A percentile compares a stretch with the other conserved stretches of the same genome.
These are phyloP conservation scores for Scortum barcoo DNA, from an alignment of 2,113 vertebrate species.

Conservation along the genomic window DNA sequence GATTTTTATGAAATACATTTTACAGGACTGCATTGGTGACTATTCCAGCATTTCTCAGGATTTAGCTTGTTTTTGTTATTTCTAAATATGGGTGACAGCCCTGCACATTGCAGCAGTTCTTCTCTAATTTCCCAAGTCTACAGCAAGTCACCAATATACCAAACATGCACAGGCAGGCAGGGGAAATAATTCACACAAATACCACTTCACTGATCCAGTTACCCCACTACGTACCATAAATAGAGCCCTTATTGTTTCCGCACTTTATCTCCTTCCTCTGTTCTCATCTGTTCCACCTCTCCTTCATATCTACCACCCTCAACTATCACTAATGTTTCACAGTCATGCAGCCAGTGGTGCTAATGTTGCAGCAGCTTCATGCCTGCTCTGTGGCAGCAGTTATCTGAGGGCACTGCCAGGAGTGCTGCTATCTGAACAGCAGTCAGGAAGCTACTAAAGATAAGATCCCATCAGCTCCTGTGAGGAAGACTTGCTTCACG, in stretches of 20 bases:
- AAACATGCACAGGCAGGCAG: slow-evolving; percentile 10
- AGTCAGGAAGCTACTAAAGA: slow-evolving; percentile 67
- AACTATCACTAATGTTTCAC: slow-evolving; percentile 25
- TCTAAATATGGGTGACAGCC: not conserved
- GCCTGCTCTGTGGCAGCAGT: slow-evolving; percentile 42
- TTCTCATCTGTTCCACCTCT: slow-evolving; percentile 16
- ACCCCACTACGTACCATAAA: not conserved
- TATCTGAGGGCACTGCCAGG: slow-evolving; percentile 60
- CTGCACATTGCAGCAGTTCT: not conserved
- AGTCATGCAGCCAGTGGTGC: slow-evolving; percentile 21
- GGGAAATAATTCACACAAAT: slow-evolving; percentile 18
- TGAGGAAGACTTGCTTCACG: slow-evolving; percentile 15
- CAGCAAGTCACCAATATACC: not conserved
- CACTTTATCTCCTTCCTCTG: slow-evolving; percentile 22
- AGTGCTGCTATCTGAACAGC: slow-evolving; percentile 55
- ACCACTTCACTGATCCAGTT: slow-evolving; percentile 27
- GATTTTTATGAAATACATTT: not conserved
- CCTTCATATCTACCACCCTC: slow-evolving; percentile 1
- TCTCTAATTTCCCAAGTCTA: slow-evolving; percentile 3
- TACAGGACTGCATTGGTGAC: not conserved
- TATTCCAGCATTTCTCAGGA: not conserved
- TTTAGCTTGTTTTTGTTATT: not conserved
- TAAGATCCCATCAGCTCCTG: slow-evolving; percentile 72
- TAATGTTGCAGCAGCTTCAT: slow-evolving; percentile 9
- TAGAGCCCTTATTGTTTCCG: slow-evolving; percentile 9